Base-by-base conservation (phyloP, 2,113 vertebrate genomes). In the Manacus vitellinus region DNA sequence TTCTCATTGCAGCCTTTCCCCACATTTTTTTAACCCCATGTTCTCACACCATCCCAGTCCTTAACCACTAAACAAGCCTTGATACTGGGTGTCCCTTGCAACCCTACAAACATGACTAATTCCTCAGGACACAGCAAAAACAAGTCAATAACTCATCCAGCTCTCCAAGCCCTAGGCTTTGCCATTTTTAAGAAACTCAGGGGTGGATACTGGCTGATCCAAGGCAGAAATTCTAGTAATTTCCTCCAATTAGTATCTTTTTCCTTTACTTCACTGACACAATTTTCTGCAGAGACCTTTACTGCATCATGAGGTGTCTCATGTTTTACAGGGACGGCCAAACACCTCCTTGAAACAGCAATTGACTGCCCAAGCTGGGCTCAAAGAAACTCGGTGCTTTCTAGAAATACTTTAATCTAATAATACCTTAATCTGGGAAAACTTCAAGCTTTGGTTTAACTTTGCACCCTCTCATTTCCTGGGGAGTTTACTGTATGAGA, bases 111-210 rank as follows among this genome's bases (percentile, higher is more conserved):
- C 12, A 24, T 83, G 85, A 80, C 72, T 80, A 92, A 41, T 83
- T 41, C 47, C 62, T 95, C 92, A 91, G 93, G 92, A 97, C 95
- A 95, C 22, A n/a, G 78, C 49, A 94, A 96, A 89, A 87, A 75
- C 46, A 54, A 71, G n/a, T 37, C 49, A 74, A 39, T 1, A 94
- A 59, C 24, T 43, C 68, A 78, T 46, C 55, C 79, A 89, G 65
- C n/a, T 23, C 30, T 31, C 33, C 0, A 2, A 78, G 58, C 56
- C 76, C 31, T 78, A 56, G 54, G 84, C 81, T 56, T 17, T 83
- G 66, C 55, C 24, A 4, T 68, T 91, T 89, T 68, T 76, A 86
- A 91, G 61, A 81, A 68, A 41, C 3, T 10, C 35, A n/a, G 63
- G 51, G 75, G 10, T 17, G 73, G 72, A 35, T 84, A 71, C 20